A percentile compares a stretch with the other conserved stretches of the same genome.
phyloP scores from a whole-genome alignment of 2,113 vertebrate species.

The Calyptomena viridis region DNA sequence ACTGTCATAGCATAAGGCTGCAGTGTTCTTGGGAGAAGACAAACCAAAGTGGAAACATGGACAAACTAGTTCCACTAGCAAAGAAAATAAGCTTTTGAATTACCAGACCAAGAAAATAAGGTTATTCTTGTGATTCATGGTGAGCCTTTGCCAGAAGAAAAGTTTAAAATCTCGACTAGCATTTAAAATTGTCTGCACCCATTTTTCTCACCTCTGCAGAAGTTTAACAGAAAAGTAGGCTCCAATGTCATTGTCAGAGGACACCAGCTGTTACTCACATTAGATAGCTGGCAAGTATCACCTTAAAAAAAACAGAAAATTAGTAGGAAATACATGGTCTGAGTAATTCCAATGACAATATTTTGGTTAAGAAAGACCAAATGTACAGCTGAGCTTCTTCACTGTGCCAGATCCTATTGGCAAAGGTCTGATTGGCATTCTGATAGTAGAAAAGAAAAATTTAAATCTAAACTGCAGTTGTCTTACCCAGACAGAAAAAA shows the following conservation, averaged over 20 bases:
- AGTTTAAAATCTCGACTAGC: background rate
- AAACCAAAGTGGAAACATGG: background rate
- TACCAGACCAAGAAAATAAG: background rate
- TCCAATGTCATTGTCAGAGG: background rate
- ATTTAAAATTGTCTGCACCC: background rate
- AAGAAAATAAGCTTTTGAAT: background rate
- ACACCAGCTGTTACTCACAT: background rate
- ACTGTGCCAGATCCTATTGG: background rate
- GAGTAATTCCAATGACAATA: background rate
- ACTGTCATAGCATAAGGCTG: background rate
- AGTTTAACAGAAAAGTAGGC: background rate
- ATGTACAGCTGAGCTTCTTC: background rate
- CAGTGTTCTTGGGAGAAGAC: background rate
- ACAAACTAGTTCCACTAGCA: background rate
- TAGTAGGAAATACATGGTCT: background rate
- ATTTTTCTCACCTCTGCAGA: background rate
- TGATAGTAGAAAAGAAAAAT: background rate
- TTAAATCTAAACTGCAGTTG: background rate
- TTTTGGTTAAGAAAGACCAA: background rate
- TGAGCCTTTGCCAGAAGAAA: background rate
- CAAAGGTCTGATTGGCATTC: background rate
- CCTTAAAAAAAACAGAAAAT: background rate
- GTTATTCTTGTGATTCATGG: background rate
- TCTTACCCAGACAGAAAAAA: background rate
- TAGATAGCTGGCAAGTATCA: background rate